phyloP scores from a whole-genome alignment of 1,140 invertebrate genomes.

The Anastrepha ludens region DNA sequence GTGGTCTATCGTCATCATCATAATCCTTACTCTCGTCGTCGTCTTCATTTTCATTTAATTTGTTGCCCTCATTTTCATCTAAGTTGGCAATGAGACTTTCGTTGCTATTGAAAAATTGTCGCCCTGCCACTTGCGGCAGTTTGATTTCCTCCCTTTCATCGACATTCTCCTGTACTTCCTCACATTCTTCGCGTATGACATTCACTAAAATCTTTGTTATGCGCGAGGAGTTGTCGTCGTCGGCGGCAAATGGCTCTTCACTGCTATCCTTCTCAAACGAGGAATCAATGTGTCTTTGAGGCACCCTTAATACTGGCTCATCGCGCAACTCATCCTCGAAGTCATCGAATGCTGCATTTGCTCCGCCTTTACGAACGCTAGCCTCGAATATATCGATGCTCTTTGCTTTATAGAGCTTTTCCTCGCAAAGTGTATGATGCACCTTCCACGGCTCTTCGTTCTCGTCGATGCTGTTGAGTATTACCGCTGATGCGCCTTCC shows the following conservation, averaged over 20 bases:
- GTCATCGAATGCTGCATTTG: slow-evolving; percentile 65
- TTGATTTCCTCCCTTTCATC: neutral
- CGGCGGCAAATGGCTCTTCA: slow-evolving; percentile 51
- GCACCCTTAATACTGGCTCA: slow-evolving; percentile 63
- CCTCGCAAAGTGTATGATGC: neutral
- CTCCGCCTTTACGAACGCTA: slow-evolving; percentile 52
- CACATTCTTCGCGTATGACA: slow-evolving; percentile 33
- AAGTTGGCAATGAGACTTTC: slow-evolving; percentile 64
- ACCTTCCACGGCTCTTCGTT: slow-evolving; percentile 57
- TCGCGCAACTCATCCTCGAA: slow-evolving; percentile 70
- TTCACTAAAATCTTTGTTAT: slow-evolving; percentile 64
- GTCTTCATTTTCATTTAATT: slow-evolving; percentile 17
- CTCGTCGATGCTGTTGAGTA: slow-evolving; percentile 55
- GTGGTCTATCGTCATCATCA: slow-evolving; percentile 46
- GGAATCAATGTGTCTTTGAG: neutral
- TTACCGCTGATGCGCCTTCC: neutral
- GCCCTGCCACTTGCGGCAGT: neutral
- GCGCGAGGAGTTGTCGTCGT: slow-evolving; percentile 64
- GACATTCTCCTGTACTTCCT: slow-evolving; percentile 19
- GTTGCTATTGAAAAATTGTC: slow-evolving; percentile 61
- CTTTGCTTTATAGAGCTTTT: slow-evolving; percentile 67
- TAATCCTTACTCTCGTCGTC: slow-evolving; percentile 5
- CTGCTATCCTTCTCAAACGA: slow-evolving; percentile 53
- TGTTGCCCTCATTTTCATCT: slow-evolving; percentile 13
- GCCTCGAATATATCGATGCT: slow-evolving; percentile 71